A percentile compares a stretch with the other conserved stretches of the same genome.
These are phyloP conservation scores for Bicyclus anynana DNA, from an alignment of 1,140 invertebrate genomes.

Conservation along the genomic window DNA sequence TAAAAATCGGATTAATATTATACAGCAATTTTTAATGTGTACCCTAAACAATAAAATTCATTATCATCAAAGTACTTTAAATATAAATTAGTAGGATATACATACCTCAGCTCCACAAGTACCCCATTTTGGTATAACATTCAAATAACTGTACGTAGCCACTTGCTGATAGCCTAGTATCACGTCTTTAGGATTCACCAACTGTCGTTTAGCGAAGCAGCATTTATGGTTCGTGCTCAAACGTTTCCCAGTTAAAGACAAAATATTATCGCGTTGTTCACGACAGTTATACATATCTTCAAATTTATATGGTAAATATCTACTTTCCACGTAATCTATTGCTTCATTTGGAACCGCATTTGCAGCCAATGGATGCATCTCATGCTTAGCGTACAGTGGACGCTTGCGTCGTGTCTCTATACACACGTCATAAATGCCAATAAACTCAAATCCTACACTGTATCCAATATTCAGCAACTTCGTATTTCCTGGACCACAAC, in stretches of 20 bases:
- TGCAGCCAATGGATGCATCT: constrained; percentile 14
- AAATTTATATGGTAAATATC: constrained; percentile 26
- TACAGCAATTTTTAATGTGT: no score
- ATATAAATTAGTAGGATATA: neutral
- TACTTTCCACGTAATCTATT: constrained; percentile 17
- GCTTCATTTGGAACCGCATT: constrained; percentile 15
- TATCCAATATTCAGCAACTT: constrained; percentile 43
- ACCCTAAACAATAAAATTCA: no score
- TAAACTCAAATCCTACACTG: constrained; percentile 25
- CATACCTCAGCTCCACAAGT: neutral
- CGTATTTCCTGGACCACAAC: constrained; percentile 27
- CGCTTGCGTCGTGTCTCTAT: constrained; percentile 32
- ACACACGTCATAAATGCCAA: constrained; percentile 43
- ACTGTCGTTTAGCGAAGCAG: constrained; percentile 42
- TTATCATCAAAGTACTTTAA: no score
- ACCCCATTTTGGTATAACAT: constrained; percentile 52
- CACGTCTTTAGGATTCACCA: constrained; percentile 38
- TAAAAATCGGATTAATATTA: no score
- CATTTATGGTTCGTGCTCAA: constrained; percentile 31
- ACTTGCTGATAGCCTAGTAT: constrained; percentile 25
- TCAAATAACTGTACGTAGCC: constrained; percentile 39
- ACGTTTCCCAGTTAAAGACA: constrained; percentile 28
- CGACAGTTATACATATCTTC: constrained; percentile 29
- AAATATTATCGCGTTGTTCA: neutral
- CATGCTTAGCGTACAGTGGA: constrained; percentile 37